These are phyloP conservation scores for Peucedramus taeniatus DNA, from an alignment of 2,113 vertebrate species.

Conservation along the genomic window DNA sequence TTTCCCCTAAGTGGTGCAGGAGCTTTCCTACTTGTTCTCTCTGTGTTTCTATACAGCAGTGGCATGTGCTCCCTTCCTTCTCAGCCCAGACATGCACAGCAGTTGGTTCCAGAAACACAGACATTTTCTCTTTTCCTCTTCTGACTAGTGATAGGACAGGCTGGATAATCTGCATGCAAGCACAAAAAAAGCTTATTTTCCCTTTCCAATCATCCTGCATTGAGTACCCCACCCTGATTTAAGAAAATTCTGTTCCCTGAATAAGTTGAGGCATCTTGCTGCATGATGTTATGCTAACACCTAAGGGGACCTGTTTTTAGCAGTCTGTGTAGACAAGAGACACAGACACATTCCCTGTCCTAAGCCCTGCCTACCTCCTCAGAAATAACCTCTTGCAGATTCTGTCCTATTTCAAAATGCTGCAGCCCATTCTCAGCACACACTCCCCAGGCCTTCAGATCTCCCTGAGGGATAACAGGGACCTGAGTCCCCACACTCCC, in stretches of 20 bases:
- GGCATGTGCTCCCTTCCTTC: not conserved
- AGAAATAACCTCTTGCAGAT: not conserved
- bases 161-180: not conserved
- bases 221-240: too few species aligned
- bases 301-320: not conserved
- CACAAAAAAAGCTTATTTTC: not conserved
- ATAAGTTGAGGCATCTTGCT: too few species aligned
- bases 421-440: not conserved
- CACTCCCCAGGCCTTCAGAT: accelerated
- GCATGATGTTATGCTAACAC: not conserved
- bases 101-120: not conserved
- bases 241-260: too few species aligned
- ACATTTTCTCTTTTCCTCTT: not conserved
- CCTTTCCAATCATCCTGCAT: not conserved
- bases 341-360: not conserved
- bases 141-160: not conserved
- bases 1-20: not conserved
- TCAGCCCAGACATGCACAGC: not conserved
- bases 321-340: not conserved
- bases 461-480: not conserved
- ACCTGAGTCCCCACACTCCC: not conserved
- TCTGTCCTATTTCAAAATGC: not conserved
- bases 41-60: accelerated
- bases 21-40: not conserved
- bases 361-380: not conserved